Evolutionary conservation across 2,888 invertebrate species (phyloP).

Genomic region (Falcaria lacertinaria): DNA sequence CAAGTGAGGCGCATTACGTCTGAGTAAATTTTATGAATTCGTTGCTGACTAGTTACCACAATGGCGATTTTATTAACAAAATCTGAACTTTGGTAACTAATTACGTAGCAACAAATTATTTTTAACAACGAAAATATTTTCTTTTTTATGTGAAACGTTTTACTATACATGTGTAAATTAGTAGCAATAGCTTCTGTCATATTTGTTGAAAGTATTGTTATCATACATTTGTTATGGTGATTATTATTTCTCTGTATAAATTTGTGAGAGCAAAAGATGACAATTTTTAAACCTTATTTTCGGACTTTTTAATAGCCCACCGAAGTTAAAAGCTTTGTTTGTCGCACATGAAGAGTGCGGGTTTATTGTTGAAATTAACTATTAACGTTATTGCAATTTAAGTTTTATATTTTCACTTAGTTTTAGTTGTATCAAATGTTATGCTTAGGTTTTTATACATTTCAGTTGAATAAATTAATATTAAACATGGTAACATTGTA

Average conservation of each 20-base stretch:
- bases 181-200: background rate
- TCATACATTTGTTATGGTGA: background rate
- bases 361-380: conserved; percentile 36
- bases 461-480: conserved; percentile 21
- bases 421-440: conserved; percentile 28
- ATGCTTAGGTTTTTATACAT: conserved; percentile 14
- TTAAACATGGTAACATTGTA: conserved; percentile 4
- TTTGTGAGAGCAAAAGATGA: background rate
- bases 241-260: background rate
- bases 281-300: background rate
- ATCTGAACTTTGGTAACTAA: background rate
- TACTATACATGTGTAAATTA: background rate
- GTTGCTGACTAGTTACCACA: too few species aligned
- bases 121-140: too few species aligned
- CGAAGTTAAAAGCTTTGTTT: conserved; percentile 18
- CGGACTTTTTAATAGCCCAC: conserved; percentile 9
- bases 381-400: conserved; percentile 41
- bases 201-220: background rate
- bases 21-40: too few species aligned
- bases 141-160: too few species aligned
- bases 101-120: too few species aligned
- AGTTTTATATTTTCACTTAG: conserved; percentile 38
- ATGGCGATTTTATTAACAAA: too few species aligned
- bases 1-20: too few species aligned
- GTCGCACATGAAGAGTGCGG: conserved; percentile 12